Conservation (phyloP, 92 coral and sea anemone species). For the Parazoanthus swiftii region DNA sequence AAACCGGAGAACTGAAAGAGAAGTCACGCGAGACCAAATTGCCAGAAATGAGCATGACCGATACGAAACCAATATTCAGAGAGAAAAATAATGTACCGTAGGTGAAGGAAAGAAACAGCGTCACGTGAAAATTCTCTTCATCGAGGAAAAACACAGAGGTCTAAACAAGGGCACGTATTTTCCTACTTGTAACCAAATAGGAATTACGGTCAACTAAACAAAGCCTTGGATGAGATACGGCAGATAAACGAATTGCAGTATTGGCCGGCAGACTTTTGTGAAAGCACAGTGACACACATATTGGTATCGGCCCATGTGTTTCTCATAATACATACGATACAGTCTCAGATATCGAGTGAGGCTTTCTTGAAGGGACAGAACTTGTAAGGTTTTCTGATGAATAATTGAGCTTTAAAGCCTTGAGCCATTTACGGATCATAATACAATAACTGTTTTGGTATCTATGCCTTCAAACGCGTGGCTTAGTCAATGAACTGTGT, state of each 20-base stretch:
- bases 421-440: not conserved
- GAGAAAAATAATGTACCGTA: not conserved
- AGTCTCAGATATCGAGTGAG: conserved; percentile 1
- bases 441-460: not conserved
- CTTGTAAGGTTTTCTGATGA: not conserved
- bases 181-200: not conserved
- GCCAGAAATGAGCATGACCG: conserved; percentile 11
- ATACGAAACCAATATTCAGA: not conserved
- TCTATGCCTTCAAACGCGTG: not conserved
- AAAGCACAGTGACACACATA: not conserved
- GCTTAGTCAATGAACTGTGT: conserved; percentile 18
- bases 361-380: conserved; percentile 30
- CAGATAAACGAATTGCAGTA: not conserved
- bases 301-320: not conserved
- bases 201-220: conserved; percentile 12
- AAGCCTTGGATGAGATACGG: not conserved
- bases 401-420: conserved; percentile 20
- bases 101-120: not conserved
- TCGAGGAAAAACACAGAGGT: not conserved
- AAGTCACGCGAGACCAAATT: conserved; percentile 40
- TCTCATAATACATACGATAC: not conserved
- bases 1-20: not conserved
- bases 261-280: not conserved
- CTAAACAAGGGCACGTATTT: not conserved
- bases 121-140: not conserved